These are phyloP conservation scores for Dryobota labecula DNA, from an alignment of 2,888 invertebrate species.

Conservation along the genomic window DNA sequence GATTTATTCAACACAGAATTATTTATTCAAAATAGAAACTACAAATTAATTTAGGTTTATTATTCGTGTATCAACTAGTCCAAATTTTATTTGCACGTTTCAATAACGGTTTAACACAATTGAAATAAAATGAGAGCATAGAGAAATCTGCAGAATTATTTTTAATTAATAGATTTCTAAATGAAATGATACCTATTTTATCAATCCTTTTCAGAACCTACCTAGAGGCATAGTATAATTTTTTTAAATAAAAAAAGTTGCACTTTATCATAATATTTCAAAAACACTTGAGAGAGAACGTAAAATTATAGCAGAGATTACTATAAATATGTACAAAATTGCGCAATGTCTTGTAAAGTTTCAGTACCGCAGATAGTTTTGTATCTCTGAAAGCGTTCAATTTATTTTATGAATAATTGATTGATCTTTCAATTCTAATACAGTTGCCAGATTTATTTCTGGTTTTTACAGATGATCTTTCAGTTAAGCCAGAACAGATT, in stretches of 20 bases:
- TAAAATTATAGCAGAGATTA: neutral
- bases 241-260: neutral
- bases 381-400: constrained; percentile 16
- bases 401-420: constrained; percentile 33
- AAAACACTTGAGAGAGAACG: neutral
- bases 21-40: neutral
- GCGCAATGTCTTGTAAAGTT: neutral
- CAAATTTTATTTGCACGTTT: constrained; percentile 24
- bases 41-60: constrained; percentile 14
- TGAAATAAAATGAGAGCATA: constrained; percentile 13
- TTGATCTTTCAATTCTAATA: constrained; percentile 22
- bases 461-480: constrained; percentile 6
- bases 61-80: constrained; percentile 16
- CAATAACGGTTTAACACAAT: constrained; percentile 18
- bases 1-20: neutral
- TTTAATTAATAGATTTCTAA: neutral
- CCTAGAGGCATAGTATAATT: neutral
- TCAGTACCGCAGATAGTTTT: constrained; percentile 2
- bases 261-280: neutral
- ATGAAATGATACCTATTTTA: neutral
- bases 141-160: neutral
- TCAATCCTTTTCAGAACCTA: no score
- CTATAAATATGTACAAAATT: constrained; percentile 5
- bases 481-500: neutral
- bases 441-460: constrained; percentile 23